A percentile compares a stretch with the other conserved stretches of the same genome.
Conservation (phyloP, 2,113 vertebrate genomes). For the Merops nubicus region DNA sequence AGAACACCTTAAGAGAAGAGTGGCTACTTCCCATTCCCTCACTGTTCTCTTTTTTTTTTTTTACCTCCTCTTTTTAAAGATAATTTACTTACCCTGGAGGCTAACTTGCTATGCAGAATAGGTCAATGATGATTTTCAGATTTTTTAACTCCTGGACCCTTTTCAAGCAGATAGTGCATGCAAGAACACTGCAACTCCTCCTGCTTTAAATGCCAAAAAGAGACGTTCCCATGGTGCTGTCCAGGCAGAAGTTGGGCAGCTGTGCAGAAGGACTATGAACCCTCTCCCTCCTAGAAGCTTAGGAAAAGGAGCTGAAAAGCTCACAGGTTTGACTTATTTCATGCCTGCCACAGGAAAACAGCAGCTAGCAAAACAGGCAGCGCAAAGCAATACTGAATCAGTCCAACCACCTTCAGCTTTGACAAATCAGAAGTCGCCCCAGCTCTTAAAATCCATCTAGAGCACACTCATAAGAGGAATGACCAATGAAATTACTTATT, state of each 20-base stretch:
- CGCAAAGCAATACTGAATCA: background rate
- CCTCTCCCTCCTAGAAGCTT: background rate
- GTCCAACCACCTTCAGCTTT: background rate
- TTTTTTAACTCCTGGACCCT: background rate
- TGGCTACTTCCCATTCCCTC: background rate
- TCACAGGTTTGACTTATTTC: background rate
- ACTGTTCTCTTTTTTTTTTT: background rate
- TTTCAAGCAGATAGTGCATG: background rate
- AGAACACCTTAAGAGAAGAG: background rate
- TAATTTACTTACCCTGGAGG: background rate
- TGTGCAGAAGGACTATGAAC: background rate
- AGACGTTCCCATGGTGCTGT: background rate
- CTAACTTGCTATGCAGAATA: background rate
- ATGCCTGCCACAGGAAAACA: background rate
- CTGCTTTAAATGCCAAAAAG: background rate
- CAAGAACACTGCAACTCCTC: background rate
- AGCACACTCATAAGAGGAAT: background rate
- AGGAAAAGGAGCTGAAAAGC: background rate
- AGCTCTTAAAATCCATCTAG: background rate
- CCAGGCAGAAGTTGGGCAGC: background rate
- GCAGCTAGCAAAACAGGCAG: background rate
- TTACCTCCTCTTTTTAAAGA: background rate
- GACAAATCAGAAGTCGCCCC: background rate
- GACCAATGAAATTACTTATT: background rate
- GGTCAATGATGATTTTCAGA: background rate